Conservation (phyloP, 23 tunicate species). For the Halocynthia aurantium region DNA sequence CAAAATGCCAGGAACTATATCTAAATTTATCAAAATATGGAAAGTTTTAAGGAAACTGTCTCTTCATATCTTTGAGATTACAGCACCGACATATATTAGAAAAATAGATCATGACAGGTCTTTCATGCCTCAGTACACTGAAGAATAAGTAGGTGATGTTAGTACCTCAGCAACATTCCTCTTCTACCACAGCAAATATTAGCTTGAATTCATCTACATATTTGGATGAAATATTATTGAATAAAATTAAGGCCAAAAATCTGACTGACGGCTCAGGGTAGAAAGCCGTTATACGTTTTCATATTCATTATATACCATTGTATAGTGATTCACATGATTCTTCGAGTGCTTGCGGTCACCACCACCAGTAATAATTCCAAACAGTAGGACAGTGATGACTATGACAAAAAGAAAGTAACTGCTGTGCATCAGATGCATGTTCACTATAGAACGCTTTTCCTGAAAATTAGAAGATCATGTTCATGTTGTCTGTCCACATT, state of each 20-base stretch:
- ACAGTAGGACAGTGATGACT: conserved; percentile 29
- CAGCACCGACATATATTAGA: no score
- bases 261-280: not conserved
- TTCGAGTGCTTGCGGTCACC: conserved; percentile 25
- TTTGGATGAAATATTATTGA: not conserved
- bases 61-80: no score
- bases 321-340: conserved; percentile 18
- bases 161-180: no score
- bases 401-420: conserved; percentile 57
- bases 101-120: no score
- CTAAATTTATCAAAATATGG: no score
- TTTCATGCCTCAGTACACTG: no score
- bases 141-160: no score
- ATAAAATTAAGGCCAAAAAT: no score
- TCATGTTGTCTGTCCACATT: no score
- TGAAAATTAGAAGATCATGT: conserved; percentile 19
- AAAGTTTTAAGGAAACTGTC: no score
- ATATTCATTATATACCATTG: conserved; percentile 12
- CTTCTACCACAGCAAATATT: no score
- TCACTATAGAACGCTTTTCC: conserved; percentile 46
- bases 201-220: not conserved
- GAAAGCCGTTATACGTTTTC: not conserved
- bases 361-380: conserved; percentile 61
- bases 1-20: no score
- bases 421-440: conserved; percentile 53